Evolutionary conservation across 2,888 invertebrate species (phyloP), one percentile per base, ranked within the genome.

Genomic region (Dasysyrphus albostriatus): DNA sequence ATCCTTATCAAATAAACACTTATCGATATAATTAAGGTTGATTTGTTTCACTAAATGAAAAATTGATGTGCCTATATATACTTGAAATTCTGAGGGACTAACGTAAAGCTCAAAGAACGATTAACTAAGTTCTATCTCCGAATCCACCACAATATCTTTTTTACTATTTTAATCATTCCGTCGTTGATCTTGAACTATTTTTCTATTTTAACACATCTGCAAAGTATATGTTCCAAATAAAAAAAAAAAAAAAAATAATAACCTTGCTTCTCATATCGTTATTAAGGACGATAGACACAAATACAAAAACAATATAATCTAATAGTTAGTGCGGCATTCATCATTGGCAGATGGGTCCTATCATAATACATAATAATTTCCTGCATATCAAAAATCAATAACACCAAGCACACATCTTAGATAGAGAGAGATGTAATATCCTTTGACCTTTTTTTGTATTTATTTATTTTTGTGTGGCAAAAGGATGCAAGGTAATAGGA

Each of bases 301-400:
- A 32, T n/a, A 24, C 9, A 51, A 42, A 61, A 34, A 37, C 7
- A 34, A 32, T 29, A 37, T 51, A 61, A 74, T 54, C 69, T 61
- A 78, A 69, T 73, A 65, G 56, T 65, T 37, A 61, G 73, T 74
- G 73, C 37, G 51, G 70, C 58, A 77, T 83, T 73, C 72, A 79
- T 63, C 74, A 74, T 63, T 7, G 14, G 24, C 39, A 59, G 8
- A 44, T n/a, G 16, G 10, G 2, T 37, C 49, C 67, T 37, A 37
- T 67, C 49, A 67, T 58, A 69, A 67, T n/a, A n/a, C n/a, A n/a
- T 58, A 74, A 78, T 69, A 63, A 76, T 84, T 74, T 32, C 42
- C 73, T 69, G 69, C 63, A 81, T 78, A 74, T 61, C 61, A 61
- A 24, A 81, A 82, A 85, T 85, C 85, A 81, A 85, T 85, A 69